Evolutionary conservation across 2,113 vertebrate species (phyloP).

Genomic region (Siphamia tubifer): DNA sequence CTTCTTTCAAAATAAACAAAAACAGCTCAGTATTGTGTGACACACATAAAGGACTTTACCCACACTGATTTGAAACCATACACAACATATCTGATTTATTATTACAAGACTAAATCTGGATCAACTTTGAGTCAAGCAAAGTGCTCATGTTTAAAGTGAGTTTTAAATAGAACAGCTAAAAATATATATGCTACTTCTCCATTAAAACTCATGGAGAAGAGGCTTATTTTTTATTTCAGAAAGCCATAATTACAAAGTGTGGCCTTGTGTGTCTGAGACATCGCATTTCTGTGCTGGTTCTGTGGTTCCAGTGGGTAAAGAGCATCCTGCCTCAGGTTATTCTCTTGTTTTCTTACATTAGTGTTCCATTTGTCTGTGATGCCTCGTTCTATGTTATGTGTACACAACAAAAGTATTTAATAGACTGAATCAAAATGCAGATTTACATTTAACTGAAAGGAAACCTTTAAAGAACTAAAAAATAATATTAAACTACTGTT

Average conservation of each 20-base stretch:
- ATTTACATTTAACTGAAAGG: too few species aligned
- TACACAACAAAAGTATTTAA: too few species aligned
- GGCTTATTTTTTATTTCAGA: slow-evolving; percentile 33
- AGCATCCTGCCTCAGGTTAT: too few species aligned
- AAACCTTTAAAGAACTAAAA: too few species aligned
- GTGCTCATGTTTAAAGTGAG: background rate
- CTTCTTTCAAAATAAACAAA: background rate
- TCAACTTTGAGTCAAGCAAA: too few species aligned
- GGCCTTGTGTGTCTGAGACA: slow-evolving; percentile 22
- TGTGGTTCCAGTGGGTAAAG: slow-evolving; percentile 17
- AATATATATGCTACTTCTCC: background rate
- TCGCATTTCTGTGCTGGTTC: slow-evolving; percentile 26
- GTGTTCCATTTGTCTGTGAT: background rate
- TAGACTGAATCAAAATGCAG: too few species aligned
- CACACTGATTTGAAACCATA: background rate
- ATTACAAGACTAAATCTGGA: too few species aligned
- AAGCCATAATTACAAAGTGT: slow-evolving; percentile 58
- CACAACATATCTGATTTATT: too few species aligned
- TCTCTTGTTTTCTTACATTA: too few species aligned
- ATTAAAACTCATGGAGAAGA: background rate
- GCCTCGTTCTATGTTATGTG: too few species aligned
- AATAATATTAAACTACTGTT: too few species aligned
- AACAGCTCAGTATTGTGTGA: background rate
- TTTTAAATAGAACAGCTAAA: background rate
- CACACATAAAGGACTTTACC: background rate